These are phyloP conservation scores for Eremobia ochroleuca DNA, from an alignment of 2,888 invertebrate species.

Conservation along the genomic window DNA sequence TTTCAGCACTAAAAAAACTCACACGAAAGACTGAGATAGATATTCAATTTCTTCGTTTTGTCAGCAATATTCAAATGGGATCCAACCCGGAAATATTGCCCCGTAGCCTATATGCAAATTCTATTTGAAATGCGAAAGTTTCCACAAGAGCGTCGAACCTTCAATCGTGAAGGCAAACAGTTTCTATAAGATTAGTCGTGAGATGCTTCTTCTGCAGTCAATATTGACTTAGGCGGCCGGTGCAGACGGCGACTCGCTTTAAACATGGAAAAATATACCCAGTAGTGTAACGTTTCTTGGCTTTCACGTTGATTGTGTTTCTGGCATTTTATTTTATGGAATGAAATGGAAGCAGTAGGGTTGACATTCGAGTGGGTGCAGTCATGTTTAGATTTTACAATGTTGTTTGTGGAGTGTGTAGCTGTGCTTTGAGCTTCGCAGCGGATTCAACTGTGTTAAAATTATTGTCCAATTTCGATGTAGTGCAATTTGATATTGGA, in stretches of 20 bases:
- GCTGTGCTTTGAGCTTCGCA: constrained; percentile 14
- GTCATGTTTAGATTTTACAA: constrained; percentile 48
- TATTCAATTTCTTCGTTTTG: constrained; percentile 79
- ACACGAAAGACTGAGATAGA: constrained; percentile 70
- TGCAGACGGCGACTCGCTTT: constrained; percentile 64
- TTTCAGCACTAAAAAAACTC: constrained; percentile 58
- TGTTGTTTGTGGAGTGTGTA: constrained; percentile 29
- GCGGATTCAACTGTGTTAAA: constrained; percentile 24
- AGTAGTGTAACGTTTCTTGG: constrained; percentile 58
- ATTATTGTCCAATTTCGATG: constrained; percentile 44
- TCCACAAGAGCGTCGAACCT: constrained; percentile 83
- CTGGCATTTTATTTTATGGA: constrained; percentile 57
- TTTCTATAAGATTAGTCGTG: constrained; percentile 89
- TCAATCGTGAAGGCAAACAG: constrained; percentile 88
- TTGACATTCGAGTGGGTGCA: constrained; percentile 49
- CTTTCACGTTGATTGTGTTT: constrained; percentile 62
- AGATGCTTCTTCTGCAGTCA: constrained; percentile 85
- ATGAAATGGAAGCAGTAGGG: constrained; percentile 52
- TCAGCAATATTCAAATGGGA: constrained; percentile 87
- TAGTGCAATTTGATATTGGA: constrained; percentile 39
- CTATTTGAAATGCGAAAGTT: constrained; percentile 88
- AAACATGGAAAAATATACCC: constrained; percentile 62
- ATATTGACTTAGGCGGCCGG: constrained; percentile 82
- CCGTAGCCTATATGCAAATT: constrained; percentile 88
- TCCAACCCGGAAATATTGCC: constrained; percentile 86